Conservation (phyloP, 2,888 invertebrate genomes). For the Cheilosia vernalis region DNA sequence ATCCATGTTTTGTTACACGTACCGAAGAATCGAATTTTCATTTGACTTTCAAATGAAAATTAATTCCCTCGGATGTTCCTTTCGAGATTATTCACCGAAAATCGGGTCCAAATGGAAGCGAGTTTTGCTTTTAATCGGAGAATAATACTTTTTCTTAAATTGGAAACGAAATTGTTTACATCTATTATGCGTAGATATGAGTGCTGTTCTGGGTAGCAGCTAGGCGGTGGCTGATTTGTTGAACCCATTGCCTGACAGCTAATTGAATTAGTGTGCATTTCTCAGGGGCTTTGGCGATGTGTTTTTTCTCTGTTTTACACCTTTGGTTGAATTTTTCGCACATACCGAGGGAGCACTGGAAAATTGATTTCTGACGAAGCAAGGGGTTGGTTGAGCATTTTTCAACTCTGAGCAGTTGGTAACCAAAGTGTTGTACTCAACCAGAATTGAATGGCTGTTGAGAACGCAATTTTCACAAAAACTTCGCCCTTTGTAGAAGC, state of each 20-base stretch:
- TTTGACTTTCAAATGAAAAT: conserved; percentile 41
- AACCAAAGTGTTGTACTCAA: background rate
- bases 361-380: conserved; percentile 33
- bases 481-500: too few species aligned
- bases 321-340: conserved; percentile 2
- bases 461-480: too few species aligned
- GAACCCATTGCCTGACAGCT: conserved; percentile 74
- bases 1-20: conserved; percentile 78
- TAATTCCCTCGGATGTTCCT: conserved; percentile 17
- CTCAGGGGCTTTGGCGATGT: conserved; percentile 56
- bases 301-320: conserved; percentile 24
- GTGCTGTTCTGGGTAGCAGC: conserved; percentile 58
- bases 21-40: conserved; percentile 45
- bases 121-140: background rate
- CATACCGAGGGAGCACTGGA: conserved; percentile 16
- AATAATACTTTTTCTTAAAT: conserved; percentile 30
- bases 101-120: background rate
- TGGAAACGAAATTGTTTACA: conserved; percentile 67
- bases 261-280: conserved; percentile 78
- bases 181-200: conserved; percentile 63
- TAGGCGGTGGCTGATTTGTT: conserved; percentile 59
- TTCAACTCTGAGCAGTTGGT: background rate
- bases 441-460: background rate
- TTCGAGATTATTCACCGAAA: conserved; percentile 16
- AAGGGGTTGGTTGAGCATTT: background rate